Conservation (phyloP, 92 coral and sea anemone genomes). For the Zoanthus gigantus region DNA sequence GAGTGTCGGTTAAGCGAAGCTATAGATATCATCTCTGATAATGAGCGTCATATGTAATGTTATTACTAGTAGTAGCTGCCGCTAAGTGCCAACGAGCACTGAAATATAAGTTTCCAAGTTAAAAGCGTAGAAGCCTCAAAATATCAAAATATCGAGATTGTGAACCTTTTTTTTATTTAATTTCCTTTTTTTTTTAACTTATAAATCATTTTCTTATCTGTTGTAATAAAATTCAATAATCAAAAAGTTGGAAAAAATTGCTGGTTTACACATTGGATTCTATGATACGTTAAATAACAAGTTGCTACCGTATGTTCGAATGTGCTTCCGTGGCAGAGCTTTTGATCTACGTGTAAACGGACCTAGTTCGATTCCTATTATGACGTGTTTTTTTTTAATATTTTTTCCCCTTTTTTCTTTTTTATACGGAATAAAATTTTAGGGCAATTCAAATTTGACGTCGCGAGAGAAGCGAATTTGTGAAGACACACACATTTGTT, state of each 20-base stretch:
- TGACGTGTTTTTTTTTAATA: neutral
- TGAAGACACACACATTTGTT: too few species aligned
- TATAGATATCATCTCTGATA: neutral
- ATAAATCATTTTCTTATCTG: conserved; percentile 12
- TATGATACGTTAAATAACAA: conserved; percentile 6
- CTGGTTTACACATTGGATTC: conserved; percentile 14
- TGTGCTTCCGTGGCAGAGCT: too few species aligned
- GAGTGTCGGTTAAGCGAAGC: neutral
- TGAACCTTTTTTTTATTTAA: neutral
- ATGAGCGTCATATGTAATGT: neutral
- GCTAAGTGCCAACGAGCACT: too few species aligned
- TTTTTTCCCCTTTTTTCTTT: neutral
- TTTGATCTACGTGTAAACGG: conserved; percentile 6
- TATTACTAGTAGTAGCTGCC: neutral
- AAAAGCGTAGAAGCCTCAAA: too few species aligned
- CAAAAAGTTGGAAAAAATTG: conserved; percentile 13
- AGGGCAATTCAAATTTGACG: too few species aligned
- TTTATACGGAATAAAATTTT: too few species aligned
- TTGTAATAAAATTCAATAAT: conserved; percentile 14
- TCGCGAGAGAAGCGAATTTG: too few species aligned
- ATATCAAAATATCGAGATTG: conserved; percentile 11
- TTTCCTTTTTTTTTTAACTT: neutral
- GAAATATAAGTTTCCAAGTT: too few species aligned
- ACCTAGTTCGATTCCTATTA: conserved; percentile 4
- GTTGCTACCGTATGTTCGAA: neutral